A percentile compares a stretch with the other conserved stretches of the same genome.
Evolutionary conservation across 2,113 vertebrate species (phyloP).

Genomic region (Xenopus laevis): DNA sequence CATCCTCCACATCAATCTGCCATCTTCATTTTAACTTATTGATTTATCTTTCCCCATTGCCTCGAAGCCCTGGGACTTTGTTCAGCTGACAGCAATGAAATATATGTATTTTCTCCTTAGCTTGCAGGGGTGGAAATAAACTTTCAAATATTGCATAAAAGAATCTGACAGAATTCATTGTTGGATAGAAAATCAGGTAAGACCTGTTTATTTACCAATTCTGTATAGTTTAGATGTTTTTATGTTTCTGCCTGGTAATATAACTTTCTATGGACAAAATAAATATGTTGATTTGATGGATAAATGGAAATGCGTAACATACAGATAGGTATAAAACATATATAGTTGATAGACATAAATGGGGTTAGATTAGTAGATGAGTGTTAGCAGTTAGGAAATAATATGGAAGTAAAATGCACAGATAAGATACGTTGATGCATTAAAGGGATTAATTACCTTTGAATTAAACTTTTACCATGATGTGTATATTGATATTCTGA

Average conservation of each 20-base stretch:
- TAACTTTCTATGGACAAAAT: neutral
- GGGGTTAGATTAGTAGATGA: too few relatives aligned
- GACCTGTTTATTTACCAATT: neutral
- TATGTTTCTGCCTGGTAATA: neutral
- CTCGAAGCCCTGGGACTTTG: constrained; percentile 14
- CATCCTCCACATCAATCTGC: constrained; percentile 46
- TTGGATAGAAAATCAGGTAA: neutral
- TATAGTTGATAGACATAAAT: too few relatives aligned
- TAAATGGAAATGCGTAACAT: neutral
- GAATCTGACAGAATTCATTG: constrained; percentile 12
- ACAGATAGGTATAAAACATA: too few relatives aligned
- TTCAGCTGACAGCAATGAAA: neutral
- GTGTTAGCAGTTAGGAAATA: too few relatives aligned
- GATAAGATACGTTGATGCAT: too few relatives aligned
- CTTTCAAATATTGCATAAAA: neutral
- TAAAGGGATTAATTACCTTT: too few relatives aligned
- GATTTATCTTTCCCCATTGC: constrained; percentile 33
- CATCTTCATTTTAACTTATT: constrained; percentile 57
- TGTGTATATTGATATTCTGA: too few relatives aligned
- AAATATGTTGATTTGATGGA: neutral
- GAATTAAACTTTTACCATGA: too few relatives aligned
- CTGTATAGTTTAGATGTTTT: neutral
- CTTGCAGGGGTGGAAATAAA: constrained; percentile 11
- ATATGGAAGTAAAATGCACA: too few relatives aligned
- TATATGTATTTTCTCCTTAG: neutral